Conservation (phyloP, 1,140 invertebrate genomes). For the Telenomus remus region DNA sequence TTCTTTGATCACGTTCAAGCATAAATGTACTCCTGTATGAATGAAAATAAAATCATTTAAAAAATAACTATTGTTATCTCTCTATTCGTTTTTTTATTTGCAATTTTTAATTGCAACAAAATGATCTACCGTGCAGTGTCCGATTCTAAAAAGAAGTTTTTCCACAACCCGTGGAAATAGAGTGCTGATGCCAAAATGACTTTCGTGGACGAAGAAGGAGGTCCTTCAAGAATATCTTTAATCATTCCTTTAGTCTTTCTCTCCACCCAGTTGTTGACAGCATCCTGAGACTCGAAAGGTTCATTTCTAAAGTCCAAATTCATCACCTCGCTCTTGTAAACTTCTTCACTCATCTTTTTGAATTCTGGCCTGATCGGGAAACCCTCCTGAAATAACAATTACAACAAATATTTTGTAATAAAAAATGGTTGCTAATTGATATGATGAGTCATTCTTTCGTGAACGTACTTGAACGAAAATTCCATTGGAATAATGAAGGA, state of each 20-base stretch:
- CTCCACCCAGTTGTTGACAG: slow-evolving; percentile 82
- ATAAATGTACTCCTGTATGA: slow-evolving; percentile 73
- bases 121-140: slow-evolving; percentile 75
- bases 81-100: no score
- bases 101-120: no score
- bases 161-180: slow-evolving; percentile 87
- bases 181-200: slow-evolving; percentile 84
- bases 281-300: slow-evolving; percentile 66
- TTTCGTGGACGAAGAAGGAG: slow-evolving; percentile 75
- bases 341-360: slow-evolving; percentile 67
- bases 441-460: not conserved
- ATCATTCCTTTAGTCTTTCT: slow-evolving; percentile 81
- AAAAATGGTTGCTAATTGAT: no score
- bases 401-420: no score
- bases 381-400: slow-evolving; percentile 71
- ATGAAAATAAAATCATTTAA: no score
- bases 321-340: slow-evolving; percentile 77
- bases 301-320: slow-evolving; percentile 77
- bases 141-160: slow-evolving; percentile 81
- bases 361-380: slow-evolving; percentile 77
- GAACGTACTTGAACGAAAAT: slow-evolving; percentile 75
- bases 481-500: slow-evolving; percentile 76
- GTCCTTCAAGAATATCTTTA: slow-evolving; percentile 76
- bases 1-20: slow-evolving; percentile 66
- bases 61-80: no score